Evolutionary conservation across 2,888 invertebrate genomes (phyloP), one percentile per base, ranked within the genome.

Genomic region (Diplolepis rosae): DNA sequence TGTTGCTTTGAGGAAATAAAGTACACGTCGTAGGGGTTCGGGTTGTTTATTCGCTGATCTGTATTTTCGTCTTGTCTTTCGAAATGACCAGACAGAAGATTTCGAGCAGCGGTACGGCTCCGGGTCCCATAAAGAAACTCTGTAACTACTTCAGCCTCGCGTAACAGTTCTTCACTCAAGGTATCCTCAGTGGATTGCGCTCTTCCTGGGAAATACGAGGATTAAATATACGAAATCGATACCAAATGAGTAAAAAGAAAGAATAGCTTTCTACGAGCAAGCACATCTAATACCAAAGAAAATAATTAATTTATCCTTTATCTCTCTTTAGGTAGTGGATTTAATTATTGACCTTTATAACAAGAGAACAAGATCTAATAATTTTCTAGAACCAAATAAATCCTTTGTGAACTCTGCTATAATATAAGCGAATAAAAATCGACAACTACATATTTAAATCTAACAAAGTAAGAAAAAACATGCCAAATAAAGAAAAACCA

Each of bases 121-220:
- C 91, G 84, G 30, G 90, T 90, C 1, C 92, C 90, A 80, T 91
- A 91, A 9, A 92, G 84, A 82, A 90, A 92, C 75, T 91, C 91
- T 0, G 91, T 90, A 5, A 92, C 91, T 1, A 90, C 89, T 81
- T 91, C 90, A 1, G 91, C 90, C 77, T 92, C 92, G 18, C 91
- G 88, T n/a, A 90, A 78, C 67, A 91, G 83, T 66, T 91, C 91
- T 65, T 90, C 90, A 77, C 90, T 89, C 18, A 90, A 79, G 56
- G 83, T 80, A 66, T 87, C 85, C 61, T 88, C 88, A 6, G 87
- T 86, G 13, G 89, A 89, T 70, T 88, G 87, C 27, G 87, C 84
- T 76, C 88, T 88, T 68, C 88, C 88, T 89, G 77, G 13, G 71
- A 69, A 75, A 77, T 2, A 77, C 11, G 28, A 66, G 65, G 30